These are phyloP conservation scores for Ridgeia piscesae DNA, from an alignment of 1,140 invertebrate genomes.

Conservation along the genomic window DNA sequence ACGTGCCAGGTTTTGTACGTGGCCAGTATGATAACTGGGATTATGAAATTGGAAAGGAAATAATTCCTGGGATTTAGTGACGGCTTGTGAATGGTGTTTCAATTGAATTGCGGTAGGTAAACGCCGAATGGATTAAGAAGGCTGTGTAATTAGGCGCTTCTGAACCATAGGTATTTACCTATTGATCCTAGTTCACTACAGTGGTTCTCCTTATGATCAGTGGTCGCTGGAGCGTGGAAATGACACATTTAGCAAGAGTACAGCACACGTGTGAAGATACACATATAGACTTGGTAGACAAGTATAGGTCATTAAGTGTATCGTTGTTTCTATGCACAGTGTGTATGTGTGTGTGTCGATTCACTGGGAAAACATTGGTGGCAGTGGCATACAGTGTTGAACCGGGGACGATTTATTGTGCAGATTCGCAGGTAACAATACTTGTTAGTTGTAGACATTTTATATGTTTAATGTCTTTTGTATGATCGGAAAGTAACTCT, in stretches of 20 bases:
- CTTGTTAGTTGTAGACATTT: neutral
- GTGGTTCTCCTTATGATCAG: too few relatives aligned
- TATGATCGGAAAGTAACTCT: neutral
- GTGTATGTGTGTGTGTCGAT: neutral
- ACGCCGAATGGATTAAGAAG: neutral
- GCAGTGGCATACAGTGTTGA: neutral
- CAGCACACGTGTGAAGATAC: neutral
- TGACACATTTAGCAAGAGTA: neutral
- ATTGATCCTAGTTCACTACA: neutral
- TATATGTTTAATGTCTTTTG: neutral
- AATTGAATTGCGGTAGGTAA: neutral
- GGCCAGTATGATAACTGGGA: neutral
- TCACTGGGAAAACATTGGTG: neutral
- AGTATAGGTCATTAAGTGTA: neutral
- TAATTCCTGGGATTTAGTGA: neutral
- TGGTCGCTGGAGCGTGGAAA: neutral
- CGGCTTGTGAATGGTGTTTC: neutral
- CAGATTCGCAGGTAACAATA: neutral
- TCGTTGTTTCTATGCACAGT: neutral
- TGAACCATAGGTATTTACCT: neutral
- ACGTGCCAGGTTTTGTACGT: neutral
- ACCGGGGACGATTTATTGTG: neutral
- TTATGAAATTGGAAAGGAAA: conserved; percentile 1
- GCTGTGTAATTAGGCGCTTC: neutral
- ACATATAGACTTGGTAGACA: neutral